phyloP scores from a whole-genome alignment of 2,888 invertebrate species.

The Microplitis deprimator region DNA sequence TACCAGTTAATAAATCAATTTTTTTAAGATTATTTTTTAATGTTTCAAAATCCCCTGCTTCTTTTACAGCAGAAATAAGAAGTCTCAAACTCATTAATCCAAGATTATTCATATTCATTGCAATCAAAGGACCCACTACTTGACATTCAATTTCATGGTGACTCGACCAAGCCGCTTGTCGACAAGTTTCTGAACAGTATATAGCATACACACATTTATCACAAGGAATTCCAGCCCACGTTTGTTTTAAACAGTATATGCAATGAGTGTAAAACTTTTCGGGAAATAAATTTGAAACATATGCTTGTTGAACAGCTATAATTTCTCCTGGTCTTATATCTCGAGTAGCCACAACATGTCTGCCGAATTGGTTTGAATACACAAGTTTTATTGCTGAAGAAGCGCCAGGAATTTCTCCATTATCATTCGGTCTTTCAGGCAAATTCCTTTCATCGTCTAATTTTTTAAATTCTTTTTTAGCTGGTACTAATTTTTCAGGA shows the following conservation, averaged over 20 bases:
- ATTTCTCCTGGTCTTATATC: constrained; percentile 83
- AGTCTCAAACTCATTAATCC: constrained; percentile 81
- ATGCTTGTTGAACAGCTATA: constrained; percentile 84
- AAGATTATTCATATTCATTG: constrained; percentile 78
- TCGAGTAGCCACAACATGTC: constrained; percentile 79
- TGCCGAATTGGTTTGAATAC: constrained; percentile 76
- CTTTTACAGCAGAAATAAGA: constrained; percentile 72
- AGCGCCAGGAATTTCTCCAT: constrained; percentile 75
- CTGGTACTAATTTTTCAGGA: constrained; percentile 6
- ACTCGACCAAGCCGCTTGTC: constrained; percentile 75
- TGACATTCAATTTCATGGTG: constrained; percentile 87
- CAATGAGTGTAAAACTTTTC: constrained; percentile 77
- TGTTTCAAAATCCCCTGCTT: constrained; percentile 66
- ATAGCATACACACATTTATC: constrained; percentile 76
- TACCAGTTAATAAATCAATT: constrained; percentile 38
- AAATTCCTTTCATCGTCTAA: constrained; percentile 42
- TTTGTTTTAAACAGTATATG: constrained; percentile 78
- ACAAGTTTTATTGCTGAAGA: constrained; percentile 77
- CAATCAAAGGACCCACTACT: constrained; percentile 76
- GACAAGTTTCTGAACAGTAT: constrained; percentile 80
- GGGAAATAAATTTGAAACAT: constrained; percentile 74
- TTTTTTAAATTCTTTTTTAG: constrained; percentile 34
- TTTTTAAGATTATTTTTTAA: constrained; percentile 61
- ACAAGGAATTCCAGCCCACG: constrained; percentile 78
- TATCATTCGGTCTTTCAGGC: constrained; percentile 40